These are phyloP conservation scores for Atlantisia rogersi DNA, from an alignment of 2,113 vertebrate genomes.

Conservation along the genomic window DNA sequence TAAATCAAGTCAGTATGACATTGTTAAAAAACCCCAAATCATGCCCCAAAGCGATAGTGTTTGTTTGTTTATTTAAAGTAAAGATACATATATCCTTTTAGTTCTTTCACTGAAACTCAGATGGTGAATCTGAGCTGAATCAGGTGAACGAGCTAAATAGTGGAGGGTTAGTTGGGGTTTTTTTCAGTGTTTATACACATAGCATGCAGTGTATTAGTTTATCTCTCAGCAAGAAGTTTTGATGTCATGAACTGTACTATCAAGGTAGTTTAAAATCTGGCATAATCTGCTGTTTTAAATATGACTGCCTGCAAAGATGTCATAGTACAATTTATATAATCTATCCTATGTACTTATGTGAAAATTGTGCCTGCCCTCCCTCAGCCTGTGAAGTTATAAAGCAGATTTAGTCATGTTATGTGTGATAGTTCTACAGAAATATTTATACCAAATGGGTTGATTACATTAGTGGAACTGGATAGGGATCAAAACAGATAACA, in stretches of 20 bases:
- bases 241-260: background rate
- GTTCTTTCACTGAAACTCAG: background rate
- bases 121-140: background rate
- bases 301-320: background rate
- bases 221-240: background rate
- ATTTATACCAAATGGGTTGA: background rate
- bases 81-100: background rate
- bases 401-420: background rate
- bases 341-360: conserved; percentile 37
- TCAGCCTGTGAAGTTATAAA: conserved; percentile 41
- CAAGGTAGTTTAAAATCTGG: background rate
- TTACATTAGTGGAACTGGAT: background rate
- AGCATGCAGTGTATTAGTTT: background rate
- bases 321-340: conserved; percentile 2
- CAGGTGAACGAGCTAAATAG: background rate
- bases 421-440: background rate
- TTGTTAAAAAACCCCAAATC: background rate
- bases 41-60: background rate
- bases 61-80: background rate
- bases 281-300: background rate
- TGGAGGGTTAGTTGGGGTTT: background rate
- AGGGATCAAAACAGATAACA: background rate
- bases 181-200: background rate
- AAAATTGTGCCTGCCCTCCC: background rate
- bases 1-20: background rate